Evolutionary conservation across 2,797 vertebrate genomes (phyloP).

Genomic region (Gymnothorax reevesii): DNA sequence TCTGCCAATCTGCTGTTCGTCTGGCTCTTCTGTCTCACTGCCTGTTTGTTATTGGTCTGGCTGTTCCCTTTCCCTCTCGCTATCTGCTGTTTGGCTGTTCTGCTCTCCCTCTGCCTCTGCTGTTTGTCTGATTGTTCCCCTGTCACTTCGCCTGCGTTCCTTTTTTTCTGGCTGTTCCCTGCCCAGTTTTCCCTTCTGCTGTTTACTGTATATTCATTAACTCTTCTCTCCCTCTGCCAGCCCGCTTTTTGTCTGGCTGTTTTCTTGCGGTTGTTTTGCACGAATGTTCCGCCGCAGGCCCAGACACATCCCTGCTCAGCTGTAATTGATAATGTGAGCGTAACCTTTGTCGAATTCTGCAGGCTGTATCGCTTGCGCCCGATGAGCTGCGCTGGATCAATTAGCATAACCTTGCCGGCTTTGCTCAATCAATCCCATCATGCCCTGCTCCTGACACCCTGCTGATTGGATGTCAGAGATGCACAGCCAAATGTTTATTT

Average conservation of each 20-base stretch:
- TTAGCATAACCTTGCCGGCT: neutral
- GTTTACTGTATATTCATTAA: too few species aligned
- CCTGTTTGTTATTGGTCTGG: too few species aligned
- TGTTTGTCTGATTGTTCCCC: too few species aligned
- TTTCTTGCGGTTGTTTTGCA: slow-evolving; percentile 58
- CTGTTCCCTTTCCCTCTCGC: too few species aligned
- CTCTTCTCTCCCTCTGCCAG: too few species aligned
- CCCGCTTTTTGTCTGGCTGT: slow-evolving; percentile 20
- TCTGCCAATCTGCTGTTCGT: too few species aligned
- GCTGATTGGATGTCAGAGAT: neutral
- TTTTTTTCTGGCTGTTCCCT: too few species aligned
- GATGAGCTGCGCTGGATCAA: neutral
- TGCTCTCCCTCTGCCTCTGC: too few species aligned
- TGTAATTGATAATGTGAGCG: slow-evolving; percentile 78
- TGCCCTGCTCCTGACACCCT: neutral
- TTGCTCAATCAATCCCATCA: slow-evolving; percentile 10
- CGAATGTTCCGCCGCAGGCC: slow-evolving; percentile 62
- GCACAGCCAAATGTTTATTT: neutral
- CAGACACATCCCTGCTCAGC: slow-evolving; percentile 73
- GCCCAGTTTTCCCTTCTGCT: too few species aligned
- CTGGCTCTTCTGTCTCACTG: too few species aligned
- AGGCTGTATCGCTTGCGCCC: neutral
- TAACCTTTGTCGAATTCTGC: neutral
- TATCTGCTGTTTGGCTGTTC: too few species aligned
- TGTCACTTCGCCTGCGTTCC: too few species aligned